Evolutionary conservation across 1,140 invertebrate species (phyloP).

Genomic region (Hetaerina americana): DNA sequence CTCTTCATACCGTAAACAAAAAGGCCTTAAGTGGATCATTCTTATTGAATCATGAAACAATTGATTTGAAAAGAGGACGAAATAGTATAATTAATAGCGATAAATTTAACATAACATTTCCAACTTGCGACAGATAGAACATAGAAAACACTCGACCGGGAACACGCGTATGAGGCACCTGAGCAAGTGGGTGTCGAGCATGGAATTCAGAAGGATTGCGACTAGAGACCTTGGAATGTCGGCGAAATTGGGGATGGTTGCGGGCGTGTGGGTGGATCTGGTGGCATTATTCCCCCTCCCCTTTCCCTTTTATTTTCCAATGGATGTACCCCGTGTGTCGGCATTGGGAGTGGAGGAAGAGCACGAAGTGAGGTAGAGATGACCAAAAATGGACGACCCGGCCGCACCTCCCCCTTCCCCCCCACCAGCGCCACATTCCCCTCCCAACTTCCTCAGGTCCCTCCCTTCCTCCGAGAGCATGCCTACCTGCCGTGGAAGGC

Average conservation of each 20-base stretch:
- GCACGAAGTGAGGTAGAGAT: no score
- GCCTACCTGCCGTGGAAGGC: no score
- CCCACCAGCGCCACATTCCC: no score
- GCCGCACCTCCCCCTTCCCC: not conserved
- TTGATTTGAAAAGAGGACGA: no score
- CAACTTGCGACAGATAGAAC: not conserved
- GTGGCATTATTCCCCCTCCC: no score
- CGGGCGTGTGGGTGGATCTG: not conserved
- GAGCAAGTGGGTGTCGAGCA: not conserved
- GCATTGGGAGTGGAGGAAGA: not conserved
- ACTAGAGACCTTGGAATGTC: not conserved
- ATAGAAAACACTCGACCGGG: not conserved
- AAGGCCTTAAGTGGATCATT: no score
- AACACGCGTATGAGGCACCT: not conserved
- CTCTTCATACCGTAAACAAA: no score
- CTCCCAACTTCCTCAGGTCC: no score
- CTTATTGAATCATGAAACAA: no score
- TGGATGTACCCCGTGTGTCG: not conserved
- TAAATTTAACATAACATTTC: not conserved
- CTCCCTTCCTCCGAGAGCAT: no score
- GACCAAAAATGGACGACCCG: not conserved
- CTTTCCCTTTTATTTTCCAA: not conserved
- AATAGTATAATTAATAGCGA: not conserved
- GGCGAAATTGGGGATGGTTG: not conserved
- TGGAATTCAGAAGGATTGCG: not conserved